Base-by-base conservation (phyloP, 2,888 invertebrate species). In the Drosophila quasianomalipes region DNA sequence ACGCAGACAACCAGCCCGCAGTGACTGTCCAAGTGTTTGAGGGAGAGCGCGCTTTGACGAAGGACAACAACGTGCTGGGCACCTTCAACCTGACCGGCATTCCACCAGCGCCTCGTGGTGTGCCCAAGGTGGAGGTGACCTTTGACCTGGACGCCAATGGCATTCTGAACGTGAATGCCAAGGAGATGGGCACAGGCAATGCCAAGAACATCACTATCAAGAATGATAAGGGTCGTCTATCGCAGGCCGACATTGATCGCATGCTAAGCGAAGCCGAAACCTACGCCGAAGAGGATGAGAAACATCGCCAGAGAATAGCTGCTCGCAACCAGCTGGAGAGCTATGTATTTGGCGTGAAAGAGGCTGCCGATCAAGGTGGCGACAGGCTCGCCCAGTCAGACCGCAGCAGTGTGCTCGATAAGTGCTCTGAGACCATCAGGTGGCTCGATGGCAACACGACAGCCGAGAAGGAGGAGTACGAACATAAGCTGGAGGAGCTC, bases 51-150 rank as follows among this genome's bases (percentile, higher is more conserved):
- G 97, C 97, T 53, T 97, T 98, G 97, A 98, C 98, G 80, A 97
- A 97, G 91, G 98, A 98, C 93, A 98, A 98, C 94, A 97, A 99
- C 93, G 94, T 98, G 53, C 95, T 99, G 76, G 99, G 99, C 66
- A 99, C 97, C 93, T 99, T 99, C 94, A 98, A 99, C 93, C 95
- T 99, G 62, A 97, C 97, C 9, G 98, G 98, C 41, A 99, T 99
- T 91, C 98, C 99, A 2, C 98, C 99, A n/a, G 97, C 97, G 92
- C 99, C 96, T 70, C 97, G 96, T 77, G 99, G 96, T 92, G 98
- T 96, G 77, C 98, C 96, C 76, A 97, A 95, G 93, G 98, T 96
- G 94, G 98, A 97, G 92, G 97, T 97, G 31, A 97, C 97, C 49
- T 97, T 97, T 92, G 93, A 93, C 58, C 95, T 96, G 91, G 98